Evolutionary conservation across 2,888 invertebrate species (phyloP).

Genomic region (Hyles lineata): DNA sequence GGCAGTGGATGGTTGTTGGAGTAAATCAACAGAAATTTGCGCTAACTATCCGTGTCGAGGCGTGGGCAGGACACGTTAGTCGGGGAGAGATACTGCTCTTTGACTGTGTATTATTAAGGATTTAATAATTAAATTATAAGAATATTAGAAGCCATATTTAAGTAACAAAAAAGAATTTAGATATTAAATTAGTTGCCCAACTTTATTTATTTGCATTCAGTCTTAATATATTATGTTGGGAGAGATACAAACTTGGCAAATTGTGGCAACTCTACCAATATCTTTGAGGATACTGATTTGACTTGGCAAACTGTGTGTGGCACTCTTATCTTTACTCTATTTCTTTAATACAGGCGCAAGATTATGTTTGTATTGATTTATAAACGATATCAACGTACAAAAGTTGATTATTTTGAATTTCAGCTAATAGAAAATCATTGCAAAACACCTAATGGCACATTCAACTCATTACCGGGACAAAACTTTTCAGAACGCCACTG

Average conservation of each 20-base stretch:
- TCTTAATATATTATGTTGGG: no score
- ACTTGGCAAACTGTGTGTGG: no score
- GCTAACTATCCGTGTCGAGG: neutral
- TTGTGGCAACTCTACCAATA: no score
- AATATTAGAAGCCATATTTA: no score
- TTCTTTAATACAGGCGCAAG: no score
- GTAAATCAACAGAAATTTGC: constrained; percentile 6
- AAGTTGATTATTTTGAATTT: neutral
- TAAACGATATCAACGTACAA: neutral
- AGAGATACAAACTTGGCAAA: no score
- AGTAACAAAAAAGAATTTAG: no score
- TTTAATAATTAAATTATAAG: no score
- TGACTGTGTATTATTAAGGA: neutral
- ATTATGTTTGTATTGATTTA: neutral
- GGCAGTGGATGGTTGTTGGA: neutral
- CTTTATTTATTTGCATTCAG: no score
- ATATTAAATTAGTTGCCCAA: no score
- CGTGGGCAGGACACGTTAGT: neutral
- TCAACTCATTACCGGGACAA: constrained; percentile 5
- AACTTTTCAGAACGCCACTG: constrained; percentile 9
- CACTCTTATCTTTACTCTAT: no score
- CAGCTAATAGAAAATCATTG: neutral
- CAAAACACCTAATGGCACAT: neutral
- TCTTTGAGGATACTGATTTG: no score
- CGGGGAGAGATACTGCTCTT: neutral